phyloP scores from a whole-genome alignment of 2,113 vertebrate species.

The Penelope pileata region DNA sequence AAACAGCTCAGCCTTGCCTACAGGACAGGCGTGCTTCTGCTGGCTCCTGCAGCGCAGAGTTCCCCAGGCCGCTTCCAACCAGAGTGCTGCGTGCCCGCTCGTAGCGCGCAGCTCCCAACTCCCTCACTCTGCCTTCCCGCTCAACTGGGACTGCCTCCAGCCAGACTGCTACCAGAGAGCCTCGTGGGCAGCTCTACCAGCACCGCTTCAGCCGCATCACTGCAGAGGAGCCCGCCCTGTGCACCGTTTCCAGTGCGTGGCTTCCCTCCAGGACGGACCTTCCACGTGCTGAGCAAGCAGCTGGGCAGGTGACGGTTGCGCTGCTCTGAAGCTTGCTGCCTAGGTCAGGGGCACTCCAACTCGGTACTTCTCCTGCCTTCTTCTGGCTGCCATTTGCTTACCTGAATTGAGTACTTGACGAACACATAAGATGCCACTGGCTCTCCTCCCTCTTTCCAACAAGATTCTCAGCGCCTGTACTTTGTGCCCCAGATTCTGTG shows the following conservation, averaged over 20 bases:
- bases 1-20: not conserved
- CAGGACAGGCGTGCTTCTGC: not conserved
- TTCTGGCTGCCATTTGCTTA: constrained; percentile 51
- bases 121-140: not conserved
- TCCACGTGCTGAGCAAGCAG: not conserved
- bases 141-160: not conserved
- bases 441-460: not conserved
- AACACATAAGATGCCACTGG: not conserved
- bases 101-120: not conserved
- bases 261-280: not conserved
- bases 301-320: not conserved
- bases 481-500: not conserved
- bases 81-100: not conserved
- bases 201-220: not conserved
- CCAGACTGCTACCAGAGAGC: not conserved
- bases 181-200: not conserved
- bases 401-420: constrained; percentile 8
- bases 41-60: not conserved
- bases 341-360: not conserved
- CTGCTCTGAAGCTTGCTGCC: not conserved
- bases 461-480: not conserved
- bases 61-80: not conserved
- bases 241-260: not conserved
- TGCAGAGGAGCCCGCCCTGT: not conserved
- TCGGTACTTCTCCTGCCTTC: constrained; percentile 32